Percentiles rank a stretch among this genome's conserved stretches.
These are phyloP conservation scores for Leptinotarsa undecemlineata DNA, from an alignment of 1,140 invertebrate genomes.

Conservation along the genomic window DNA sequence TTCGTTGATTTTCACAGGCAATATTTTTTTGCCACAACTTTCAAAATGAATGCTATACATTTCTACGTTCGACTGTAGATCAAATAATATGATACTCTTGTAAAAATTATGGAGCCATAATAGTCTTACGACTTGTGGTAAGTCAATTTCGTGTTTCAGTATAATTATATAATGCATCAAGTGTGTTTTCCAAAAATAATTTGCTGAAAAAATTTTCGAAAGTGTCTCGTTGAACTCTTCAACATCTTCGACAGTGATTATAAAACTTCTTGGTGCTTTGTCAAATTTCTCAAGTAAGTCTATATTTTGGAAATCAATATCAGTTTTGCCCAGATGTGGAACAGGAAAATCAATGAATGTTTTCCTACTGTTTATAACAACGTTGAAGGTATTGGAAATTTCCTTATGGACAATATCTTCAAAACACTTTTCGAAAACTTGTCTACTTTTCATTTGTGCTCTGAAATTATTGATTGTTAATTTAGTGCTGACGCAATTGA, in stretches of 20 bases:
- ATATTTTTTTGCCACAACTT: background rate
- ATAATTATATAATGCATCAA: conserved; percentile 1
- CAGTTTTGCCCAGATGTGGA: background rate
- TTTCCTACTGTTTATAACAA: background rate
- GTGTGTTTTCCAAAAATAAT: background rate
- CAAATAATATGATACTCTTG: conserved; percentile 4
- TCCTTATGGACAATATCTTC: background rate
- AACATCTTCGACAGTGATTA: background rate
- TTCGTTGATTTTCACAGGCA: conserved; percentile 5
- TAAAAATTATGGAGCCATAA: background rate
- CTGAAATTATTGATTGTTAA: background rate
- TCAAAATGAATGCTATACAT: background rate
- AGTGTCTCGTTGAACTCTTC: background rate
- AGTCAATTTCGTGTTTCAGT: background rate
- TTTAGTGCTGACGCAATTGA: too few species aligned
- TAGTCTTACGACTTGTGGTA: background rate
- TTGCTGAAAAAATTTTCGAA: background rate
- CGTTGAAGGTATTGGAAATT: background rate
- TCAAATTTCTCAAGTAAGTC: background rate
- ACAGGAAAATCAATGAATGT: background rate
- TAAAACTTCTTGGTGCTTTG: background rate
- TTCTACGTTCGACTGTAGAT: background rate
- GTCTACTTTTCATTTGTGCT: background rate
- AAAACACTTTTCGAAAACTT: background rate
- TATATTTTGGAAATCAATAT: background rate